A percentile compares a stretch with the other conserved stretches of the same genome.
phyloP scores from a whole-genome alignment of 2,797 vertebrate genomes.

The Momotus momota region DNA sequence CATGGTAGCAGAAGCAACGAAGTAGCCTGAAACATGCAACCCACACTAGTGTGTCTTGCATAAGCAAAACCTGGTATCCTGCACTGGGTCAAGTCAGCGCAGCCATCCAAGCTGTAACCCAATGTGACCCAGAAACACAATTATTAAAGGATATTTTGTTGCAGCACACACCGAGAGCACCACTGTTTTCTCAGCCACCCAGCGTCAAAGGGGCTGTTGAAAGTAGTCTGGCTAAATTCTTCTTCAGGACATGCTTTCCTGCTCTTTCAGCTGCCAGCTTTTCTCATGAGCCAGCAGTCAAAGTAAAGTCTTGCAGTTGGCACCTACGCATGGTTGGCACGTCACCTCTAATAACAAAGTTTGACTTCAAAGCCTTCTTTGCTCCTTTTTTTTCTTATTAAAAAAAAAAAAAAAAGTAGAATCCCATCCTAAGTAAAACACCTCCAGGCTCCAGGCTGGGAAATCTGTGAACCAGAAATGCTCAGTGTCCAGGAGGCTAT shows the following conservation, averaged over 20 bases:
- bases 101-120: neutral
- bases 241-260: neutral
- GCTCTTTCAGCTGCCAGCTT: conserved; percentile 42
- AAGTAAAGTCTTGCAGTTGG: conserved; percentile 41
- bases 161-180: neutral
- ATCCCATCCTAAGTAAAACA: neutral
- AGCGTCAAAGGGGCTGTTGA: conserved; percentile 37
- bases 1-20: neutral
- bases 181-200: conserved; percentile 45
- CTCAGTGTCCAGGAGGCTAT: neutral
- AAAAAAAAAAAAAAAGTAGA: neutral
- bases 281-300: conserved; percentile 38
- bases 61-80: neutral
- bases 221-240: conserved; percentile 33
- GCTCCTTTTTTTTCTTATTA: neutral
- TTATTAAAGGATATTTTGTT: conserved; percentile 14
- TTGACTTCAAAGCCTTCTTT: conserved; percentile 12
- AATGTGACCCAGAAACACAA: neutral
- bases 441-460: neutral
- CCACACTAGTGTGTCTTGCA: rapidly evolving
- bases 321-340: neutral
- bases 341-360: conserved; percentile 38
- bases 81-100: rapidly evolving
- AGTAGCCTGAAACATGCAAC: neutral
- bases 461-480: neutral